phyloP scores from a whole-genome alignment of 2,888 invertebrate species.

The Peribatodes rhomboidaria region DNA sequence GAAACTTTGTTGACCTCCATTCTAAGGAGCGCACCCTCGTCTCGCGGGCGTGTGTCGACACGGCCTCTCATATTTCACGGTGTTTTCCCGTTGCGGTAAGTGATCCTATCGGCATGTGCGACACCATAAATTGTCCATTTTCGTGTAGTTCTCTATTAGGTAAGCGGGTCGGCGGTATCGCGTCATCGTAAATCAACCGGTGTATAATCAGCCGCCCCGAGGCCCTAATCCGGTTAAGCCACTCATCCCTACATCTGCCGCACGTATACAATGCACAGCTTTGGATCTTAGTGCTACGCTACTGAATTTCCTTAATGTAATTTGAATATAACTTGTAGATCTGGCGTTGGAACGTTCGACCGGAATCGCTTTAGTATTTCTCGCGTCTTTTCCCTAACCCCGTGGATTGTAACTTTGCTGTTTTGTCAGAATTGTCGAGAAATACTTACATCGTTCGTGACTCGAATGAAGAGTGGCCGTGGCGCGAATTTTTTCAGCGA shows the following conservation, averaged over 20 bases:
- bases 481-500: conserved; percentile 40
- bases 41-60: conserved; percentile 65
- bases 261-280: conserved; percentile 73
- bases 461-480: conserved; percentile 39
- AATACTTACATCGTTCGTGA: conserved; percentile 45
- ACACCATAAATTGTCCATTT: conserved; percentile 79
- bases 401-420: conserved; percentile 42
- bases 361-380: conserved; percentile 38
- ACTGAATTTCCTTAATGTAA: conserved; percentile 44
- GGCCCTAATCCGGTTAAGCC: conserved; percentile 80
- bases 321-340: conserved; percentile 44
- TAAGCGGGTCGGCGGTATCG: conserved; percentile 73
- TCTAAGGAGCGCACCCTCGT: conserved; percentile 63
- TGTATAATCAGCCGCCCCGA: conserved; percentile 79
- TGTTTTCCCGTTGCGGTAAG: conserved; percentile 66
- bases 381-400: conserved; percentile 36
- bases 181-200: conserved; percentile 83
- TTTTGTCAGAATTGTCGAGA: conserved; percentile 43
- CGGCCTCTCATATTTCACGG: conserved; percentile 75
- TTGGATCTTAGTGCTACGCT: conserved; percentile 56
- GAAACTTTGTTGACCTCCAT: conserved; percentile 63
- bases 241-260: conserved; percentile 77
- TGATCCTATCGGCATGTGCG: conserved; percentile 73
- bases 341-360: conserved; percentile 25
- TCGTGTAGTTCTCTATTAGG: conserved; percentile 70